Evolutionary conservation across 2,113 vertebrate species (phyloP), one percentile per base, ranked within the genome.

Genomic region (Colistium nudipinnis): DNA sequence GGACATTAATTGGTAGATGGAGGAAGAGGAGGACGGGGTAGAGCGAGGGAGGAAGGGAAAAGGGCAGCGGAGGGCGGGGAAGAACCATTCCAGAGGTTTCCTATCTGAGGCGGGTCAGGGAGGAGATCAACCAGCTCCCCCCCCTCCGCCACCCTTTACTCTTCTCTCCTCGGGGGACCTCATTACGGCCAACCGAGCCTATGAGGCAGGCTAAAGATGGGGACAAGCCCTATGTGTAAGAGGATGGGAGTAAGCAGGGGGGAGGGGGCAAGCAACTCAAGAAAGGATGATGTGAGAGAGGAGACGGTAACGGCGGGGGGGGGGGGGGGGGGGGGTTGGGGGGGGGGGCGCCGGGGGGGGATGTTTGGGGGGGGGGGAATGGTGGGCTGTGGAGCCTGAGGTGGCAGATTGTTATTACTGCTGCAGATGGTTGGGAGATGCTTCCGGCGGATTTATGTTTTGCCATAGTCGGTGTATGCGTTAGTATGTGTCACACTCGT

Each of bases 141-240:
- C 62, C 27, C 67, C 70, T 41, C 47, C 35, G 55, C 52, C 1
- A 17, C 69, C 75, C 56, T n/a, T 71, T 70, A 60, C 72, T 70
- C 39, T 45, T 35, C 62, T 62, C 47, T 76, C 70, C 90, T 90
- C 89, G 51, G 41, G 89, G 88, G 89, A 91, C 55, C 89, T 93
- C 82, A 92, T 92, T 91, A 92, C 63, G 70, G 67, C 38, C 45
- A 53, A 77, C 68, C 1, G 44, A 74, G 70, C 62, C 48, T 63
- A 76, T 24, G 35, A 44, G 62, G 75, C 28, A 31, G 70, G 63
- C 66, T 78, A 62, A 73, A 71, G 71, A 71, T 28, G 51, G 53
- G 68, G 39, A 68, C 75, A 27, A 61, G 67, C 54, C 67, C 28
- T 43, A 6, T 66, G 47, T 31, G 57, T 24, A 57, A 52, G 66